Evolutionary conservation across 2,888 invertebrate species (phyloP), one percentile per base, ranked within the genome.

Genomic region (Lasioglossum lativentre): DNA sequence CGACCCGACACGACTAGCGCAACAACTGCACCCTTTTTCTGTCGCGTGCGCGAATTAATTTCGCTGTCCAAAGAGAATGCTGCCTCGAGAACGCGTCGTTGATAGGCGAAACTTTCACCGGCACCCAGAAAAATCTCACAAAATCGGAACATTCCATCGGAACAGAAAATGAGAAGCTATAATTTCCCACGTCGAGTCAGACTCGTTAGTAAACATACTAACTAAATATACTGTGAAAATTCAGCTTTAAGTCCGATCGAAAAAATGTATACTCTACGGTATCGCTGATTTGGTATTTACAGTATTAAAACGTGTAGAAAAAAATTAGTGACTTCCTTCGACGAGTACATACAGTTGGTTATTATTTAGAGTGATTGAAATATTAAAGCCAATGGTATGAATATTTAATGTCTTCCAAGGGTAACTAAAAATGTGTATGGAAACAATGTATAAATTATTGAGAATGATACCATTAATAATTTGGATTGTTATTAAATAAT

Each of bases 21-120:
- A 34, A 70, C 23, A 59, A 40, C 59, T n/a, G 45, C 82, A 73
- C 30, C 70, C 27, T 47, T n/a, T 52, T 34, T 23, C 23, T 42
- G 16, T 71, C 30, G 38, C 73, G 82, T 4, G 80, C 30, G 30
- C 23, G 23, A 59, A 23, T 71, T 78, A 40, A 78, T 80, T 80
- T 71, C 52, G 10, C 42, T 30, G 52, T 27, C 34, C 68, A 10
- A 38, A 30, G 30, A 63, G 63, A 19, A 63, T 63, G 4, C 30
- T 2, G 16, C 63, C 30, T 63, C 38, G 34, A 23, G 68, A 68
- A 68, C 34, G 68, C 10, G 34, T 68, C 23, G 68, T 68, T 68
- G 23, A 38, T 38, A 34, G 68, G 10, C 38, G 23, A 4, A 68
- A 68, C 68, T 45, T n/a, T 12, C 14, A 1, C 34, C 34, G 63